Percentiles rank a stretch among this genome's conserved stretches.
Evolutionary conservation across 2,797 vertebrate genomes (phyloP).

Genomic region (Sarcophilus harrisii): DNA sequence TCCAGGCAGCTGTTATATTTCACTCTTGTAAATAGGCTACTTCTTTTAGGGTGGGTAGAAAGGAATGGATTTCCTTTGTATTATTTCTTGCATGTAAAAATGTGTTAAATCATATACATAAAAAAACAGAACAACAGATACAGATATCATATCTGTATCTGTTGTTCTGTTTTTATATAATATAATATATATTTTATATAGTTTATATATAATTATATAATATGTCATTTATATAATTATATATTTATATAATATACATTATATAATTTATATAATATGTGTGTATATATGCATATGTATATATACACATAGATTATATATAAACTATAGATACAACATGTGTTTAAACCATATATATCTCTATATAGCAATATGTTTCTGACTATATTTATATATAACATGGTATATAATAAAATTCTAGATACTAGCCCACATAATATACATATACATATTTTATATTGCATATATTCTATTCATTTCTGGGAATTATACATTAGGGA

Average conservation of each 20-base stretch:
- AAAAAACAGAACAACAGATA: too few relatives aligned
- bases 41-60: not conserved
- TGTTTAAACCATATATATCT: not conserved
- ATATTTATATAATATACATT: too few relatives aligned
- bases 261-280: too few relatives aligned
- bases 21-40: not conserved
- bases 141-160: too few relatives aligned
- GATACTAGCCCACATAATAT: not conserved
- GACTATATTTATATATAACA: not conserved
- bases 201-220: too few relatives aligned
- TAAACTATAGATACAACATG: not conserved
- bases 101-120: too few relatives aligned
- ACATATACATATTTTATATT: not conserved
- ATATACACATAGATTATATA: not conserved
- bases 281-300: not conserved
- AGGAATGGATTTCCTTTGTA: not conserved
- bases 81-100: not conserved
- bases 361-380: not conserved
- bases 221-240: too few relatives aligned
- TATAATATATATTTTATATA: too few relatives aligned
- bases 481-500: not conserved
- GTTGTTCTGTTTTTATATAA: too few relatives aligned
- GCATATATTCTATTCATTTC: not conserved
- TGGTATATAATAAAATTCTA: not conserved
- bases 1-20: not conserved